phyloP scores from a whole-genome alignment of 2,113 vertebrate species.

The Sturnira hondurensis region DNA sequence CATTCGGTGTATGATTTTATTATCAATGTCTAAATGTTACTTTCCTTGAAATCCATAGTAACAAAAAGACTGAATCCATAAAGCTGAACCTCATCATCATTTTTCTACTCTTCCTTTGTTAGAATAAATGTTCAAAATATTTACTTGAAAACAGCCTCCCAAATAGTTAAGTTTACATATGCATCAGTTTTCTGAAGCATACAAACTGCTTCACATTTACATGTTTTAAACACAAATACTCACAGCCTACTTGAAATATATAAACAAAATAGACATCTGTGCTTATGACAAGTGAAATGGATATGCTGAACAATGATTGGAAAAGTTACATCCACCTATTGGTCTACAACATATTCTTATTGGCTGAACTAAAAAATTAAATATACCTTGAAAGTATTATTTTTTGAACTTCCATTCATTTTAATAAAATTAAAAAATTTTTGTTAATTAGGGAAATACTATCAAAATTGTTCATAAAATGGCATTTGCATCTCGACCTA shows the following conservation, averaged over 20 bases:
- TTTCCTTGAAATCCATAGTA: not conserved
- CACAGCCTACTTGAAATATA: not conserved
- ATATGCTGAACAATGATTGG: not conserved
- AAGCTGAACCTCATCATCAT: not conserved
- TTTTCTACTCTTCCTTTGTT: not conserved
- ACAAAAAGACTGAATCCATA: not conserved
- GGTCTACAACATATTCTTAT: not conserved
- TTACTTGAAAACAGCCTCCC: not conserved
- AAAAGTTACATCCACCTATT: not conserved
- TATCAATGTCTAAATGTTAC: not conserved
- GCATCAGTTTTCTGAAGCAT: not conserved
- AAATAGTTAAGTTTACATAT: not conserved
- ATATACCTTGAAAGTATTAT: not conserved
- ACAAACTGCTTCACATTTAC: not conserved
- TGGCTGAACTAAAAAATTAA: not conserved
- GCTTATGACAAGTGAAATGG: not conserved
- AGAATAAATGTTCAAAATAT: not conserved
- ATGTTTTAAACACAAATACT: not conserved
- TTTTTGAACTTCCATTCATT: not conserved
- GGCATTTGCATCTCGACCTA: not conserved
- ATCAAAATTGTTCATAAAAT: slow-evolving; percentile 26
- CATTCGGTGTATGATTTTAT: not conserved
- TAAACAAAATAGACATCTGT: not conserved
- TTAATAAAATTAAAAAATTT: not conserved
- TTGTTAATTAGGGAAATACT: not conserved